phyloP scores from a whole-genome alignment of 1,140 invertebrate species.

The Venturia canescens region DNA sequence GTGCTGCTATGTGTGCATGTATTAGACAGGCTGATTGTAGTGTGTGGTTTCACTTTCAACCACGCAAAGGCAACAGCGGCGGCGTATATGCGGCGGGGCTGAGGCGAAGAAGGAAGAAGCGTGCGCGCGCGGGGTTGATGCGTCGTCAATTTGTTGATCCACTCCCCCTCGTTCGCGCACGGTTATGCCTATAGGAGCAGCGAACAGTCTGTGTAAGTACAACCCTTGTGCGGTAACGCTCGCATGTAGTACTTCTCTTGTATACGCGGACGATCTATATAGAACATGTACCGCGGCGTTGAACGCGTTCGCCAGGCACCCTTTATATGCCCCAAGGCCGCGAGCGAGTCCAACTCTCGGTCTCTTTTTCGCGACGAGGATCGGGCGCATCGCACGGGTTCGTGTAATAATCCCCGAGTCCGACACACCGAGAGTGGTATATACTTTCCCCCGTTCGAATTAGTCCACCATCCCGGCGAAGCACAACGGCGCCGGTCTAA shows the following conservation, averaged over 20 bases:
- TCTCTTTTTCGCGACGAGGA: neutral
- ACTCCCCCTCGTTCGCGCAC: neutral
- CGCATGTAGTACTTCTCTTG: neutral
- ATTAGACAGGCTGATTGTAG: conserved; percentile 59
- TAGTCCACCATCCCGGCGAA: conserved; percentile 12
- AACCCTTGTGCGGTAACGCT: conserved; percentile 15
- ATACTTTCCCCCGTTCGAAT: conserved; percentile 29
- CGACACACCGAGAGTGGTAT: conserved; percentile 19
- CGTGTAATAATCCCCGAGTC: conserved; percentile 29
- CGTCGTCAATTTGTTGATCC: conserved; percentile 38
- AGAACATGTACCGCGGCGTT: neutral
- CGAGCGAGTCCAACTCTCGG: neutral
- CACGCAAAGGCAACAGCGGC: conserved; percentile 31
- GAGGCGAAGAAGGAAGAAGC: conserved; percentile 62
- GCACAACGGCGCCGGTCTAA: conserved; percentile 23
- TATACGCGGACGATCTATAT: neutral
- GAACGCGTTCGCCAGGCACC: conserved; percentile 26
- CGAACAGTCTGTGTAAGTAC: neutral
- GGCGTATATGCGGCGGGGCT: conserved; percentile 62
- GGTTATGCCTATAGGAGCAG: neutral
- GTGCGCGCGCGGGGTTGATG: neutral
- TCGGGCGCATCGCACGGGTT: conserved; percentile 9
- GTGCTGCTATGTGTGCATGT: conserved; percentile 10
- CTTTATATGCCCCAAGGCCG: conserved; percentile 24
- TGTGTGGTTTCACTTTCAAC: conserved; percentile 66